Evolutionary conservation across 2,888 invertebrate species (phyloP), one percentile per base, ranked within the genome.

Genomic region (Drosophila recens): DNA sequence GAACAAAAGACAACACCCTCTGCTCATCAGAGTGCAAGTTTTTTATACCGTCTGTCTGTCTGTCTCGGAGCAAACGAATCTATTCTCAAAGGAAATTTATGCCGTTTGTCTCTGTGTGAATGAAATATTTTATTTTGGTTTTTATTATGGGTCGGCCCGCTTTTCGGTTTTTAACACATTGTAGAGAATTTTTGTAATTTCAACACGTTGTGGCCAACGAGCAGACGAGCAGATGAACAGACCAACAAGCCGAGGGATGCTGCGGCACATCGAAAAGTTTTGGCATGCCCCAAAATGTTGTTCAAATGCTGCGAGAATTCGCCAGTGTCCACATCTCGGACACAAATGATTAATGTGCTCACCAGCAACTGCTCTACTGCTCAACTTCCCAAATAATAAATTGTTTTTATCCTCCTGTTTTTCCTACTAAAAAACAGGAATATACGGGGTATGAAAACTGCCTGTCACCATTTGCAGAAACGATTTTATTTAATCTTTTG

Each of bases 51-150:
- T 33, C 58, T 75, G 72, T 71, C 75, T 69, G 38, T 15, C 33
- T 75, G 75, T 82, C 79, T 80, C 49, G 45, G 6, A 65, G 57
- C 63, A 67, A 73, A 89, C 73, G 77, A 68, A 79, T 81, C 82
- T 87, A 87, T 83, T 87, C 86, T 87, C 86, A 79, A 69, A 89
- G 90, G 86, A 90, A 87, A 87, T 87, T 86, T 87, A 79, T 83
- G 79, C 79, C 81, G 87, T 87, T 88, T 88, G 75, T 88, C 61
- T 77, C 64, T 63, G 66, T 85, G 90, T 73, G 85, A 84, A 87
- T 79, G 87, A 90, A 86, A 86, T 86, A 86, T 89, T 76, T 86
- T 89, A 88, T 89, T 90, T 88, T 59, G 59, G 52, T 67, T 80
- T 59, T 76, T 80, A 67, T 69, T 67, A 53, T 56, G 58, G 59